These are phyloP conservation scores for Ascidia mentula DNA, from an alignment of 23 tunicate genomes.

Conservation along the genomic window DNA sequence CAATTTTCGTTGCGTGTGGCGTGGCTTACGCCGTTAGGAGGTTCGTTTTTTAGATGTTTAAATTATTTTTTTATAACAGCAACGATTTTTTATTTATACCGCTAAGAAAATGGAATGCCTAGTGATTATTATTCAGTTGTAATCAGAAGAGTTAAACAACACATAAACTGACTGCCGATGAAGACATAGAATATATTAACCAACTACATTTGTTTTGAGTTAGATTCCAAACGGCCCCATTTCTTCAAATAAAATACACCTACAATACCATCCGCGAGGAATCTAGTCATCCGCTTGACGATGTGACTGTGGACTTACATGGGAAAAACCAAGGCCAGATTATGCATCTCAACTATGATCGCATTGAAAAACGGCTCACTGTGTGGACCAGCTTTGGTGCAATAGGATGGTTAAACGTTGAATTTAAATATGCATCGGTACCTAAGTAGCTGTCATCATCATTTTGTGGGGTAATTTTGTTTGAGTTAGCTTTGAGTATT, in stretches of 20 bases:
- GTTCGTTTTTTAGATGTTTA: background rate
- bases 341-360: conserved; percentile 1
- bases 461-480: too few species aligned
- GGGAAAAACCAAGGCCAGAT: background rate
- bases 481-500: too few species aligned
- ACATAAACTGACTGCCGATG: background rate
- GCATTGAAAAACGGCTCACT: background rate
- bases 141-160: too few species aligned
- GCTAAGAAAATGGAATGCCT: background rate
- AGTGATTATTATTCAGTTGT: too few species aligned
- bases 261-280: conserved; percentile 9
- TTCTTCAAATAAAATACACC: conserved; percentile 14
- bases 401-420: background rate
- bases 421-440: background rate
- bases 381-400: conserved; percentile 14
- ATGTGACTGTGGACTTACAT: background rate
- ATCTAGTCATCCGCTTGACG: background rate
- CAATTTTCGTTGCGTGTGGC: conserved; percentile 25
- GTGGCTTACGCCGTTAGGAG: conserved; percentile 17
- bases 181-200: too few species aligned
- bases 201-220: background rate
- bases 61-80: background rate
- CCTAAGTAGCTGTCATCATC: too few species aligned
- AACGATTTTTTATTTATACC: background rate
- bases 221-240: conserved; percentile 7